These are phyloP conservation scores for Perdita meconis DNA, from an alignment of 2,888 invertebrate genomes.

Conservation along the genomic window DNA sequence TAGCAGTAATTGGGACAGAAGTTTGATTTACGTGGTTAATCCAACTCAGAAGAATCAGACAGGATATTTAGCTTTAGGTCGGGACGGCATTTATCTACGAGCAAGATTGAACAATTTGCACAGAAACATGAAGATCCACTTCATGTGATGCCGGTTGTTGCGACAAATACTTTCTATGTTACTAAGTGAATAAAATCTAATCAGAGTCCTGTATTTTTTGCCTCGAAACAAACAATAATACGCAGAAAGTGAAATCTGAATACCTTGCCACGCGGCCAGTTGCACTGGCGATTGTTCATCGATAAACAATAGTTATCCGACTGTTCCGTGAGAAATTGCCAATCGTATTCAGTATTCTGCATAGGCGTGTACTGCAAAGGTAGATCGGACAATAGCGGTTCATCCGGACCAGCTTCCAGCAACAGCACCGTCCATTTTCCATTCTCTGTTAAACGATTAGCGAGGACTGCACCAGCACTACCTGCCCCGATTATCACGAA, in stretches of 20 bases:
- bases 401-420: conserved; percentile 92
- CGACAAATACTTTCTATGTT: conserved; percentile 47
- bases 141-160: neutral
- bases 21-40: conserved; percentile 88
- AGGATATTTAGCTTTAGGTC: no score
- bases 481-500: conserved; percentile 93
- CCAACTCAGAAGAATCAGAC: conserved; percentile 73
- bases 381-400: conserved; percentile 89
- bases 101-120: conserved; percentile 17
- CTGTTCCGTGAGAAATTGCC: conserved; percentile 92
- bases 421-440: conserved; percentile 89
- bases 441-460: conserved; percentile 91
- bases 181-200: conserved; percentile 46
- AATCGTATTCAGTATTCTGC: conserved; percentile 91
- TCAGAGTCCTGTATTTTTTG: no score
- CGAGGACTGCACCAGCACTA: conserved; percentile 92
- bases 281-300: conserved; percentile 80
- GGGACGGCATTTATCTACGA: neutral
- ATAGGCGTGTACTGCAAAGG: conserved; percentile 90
- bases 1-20: no score
- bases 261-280: conserved; percentile 85
- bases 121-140: conserved; percentile 8
- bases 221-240: no score
- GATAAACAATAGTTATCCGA: conserved; percentile 88
- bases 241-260: neutral